A percentile compares a stretch with the other conserved stretches of the same genome.
Conservation (phyloP, 2,113 vertebrate species). For the Isichthys henryi region DNA sequence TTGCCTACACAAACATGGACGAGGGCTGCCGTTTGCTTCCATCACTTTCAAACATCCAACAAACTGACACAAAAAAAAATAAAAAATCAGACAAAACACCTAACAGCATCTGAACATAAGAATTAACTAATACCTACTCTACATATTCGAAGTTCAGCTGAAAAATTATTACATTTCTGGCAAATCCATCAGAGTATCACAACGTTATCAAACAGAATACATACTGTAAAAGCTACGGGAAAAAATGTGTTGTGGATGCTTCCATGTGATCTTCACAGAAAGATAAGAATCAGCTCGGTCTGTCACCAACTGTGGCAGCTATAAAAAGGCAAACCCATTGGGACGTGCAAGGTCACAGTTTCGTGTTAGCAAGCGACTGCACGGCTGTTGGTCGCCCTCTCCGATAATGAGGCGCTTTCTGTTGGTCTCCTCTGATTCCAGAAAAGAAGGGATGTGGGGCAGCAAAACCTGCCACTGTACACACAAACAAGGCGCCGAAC, state of each 20-base stretch:
- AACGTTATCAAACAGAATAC: neutral
- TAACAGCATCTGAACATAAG: neutral
- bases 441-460: neutral
- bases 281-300: neutral
- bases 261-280: neutral
- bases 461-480: neutral
- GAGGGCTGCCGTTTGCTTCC: neutral
- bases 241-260: neutral
- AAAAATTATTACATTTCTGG: neutral
- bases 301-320: neutral
- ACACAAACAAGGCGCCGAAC: neutral
- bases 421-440: neutral
- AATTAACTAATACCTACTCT: neutral
- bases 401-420: neutral
- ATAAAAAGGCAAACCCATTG: neutral
- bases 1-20: neutral
- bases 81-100: neutral
- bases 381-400: neutral
- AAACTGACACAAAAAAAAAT: neutral
- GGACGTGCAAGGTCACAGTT: neutral
- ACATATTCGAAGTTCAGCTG: neutral
- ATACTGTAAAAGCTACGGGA: neutral
- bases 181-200: neutral
- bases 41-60: neutral
- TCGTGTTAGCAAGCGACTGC: neutral